phyloP scores from a whole-genome alignment of 1,140 invertebrate species.

The Nautilus pompilius region DNA sequence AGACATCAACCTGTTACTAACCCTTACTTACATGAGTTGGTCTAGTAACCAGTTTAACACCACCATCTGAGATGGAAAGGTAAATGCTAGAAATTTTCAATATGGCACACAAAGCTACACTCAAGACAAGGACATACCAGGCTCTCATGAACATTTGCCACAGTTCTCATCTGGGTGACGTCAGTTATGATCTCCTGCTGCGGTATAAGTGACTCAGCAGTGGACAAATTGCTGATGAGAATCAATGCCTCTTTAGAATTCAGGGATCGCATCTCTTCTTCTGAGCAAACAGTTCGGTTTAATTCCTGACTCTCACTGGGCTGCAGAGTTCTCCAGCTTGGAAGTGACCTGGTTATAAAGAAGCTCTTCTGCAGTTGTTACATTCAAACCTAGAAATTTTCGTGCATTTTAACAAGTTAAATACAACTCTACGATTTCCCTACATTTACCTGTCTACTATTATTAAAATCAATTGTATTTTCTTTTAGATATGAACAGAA shows the following conservation, averaged over 20 bases:
- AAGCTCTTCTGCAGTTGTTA: no score
- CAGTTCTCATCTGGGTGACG: conserved; percentile 71
- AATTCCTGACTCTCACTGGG: conserved; percentile 48
- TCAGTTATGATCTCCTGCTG: conserved; percentile 80
- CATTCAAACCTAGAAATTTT: no score
- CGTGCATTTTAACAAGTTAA: neutral
- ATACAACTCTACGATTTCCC: neutral
- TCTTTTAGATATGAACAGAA: no score
- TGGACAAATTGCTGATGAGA: conserved; percentile 76
- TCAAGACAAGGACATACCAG: no score
- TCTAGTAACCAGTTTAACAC: no score
- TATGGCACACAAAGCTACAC: no score
- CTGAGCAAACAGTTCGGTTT: conserved; percentile 44
- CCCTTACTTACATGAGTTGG: no score
- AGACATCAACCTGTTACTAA: no score
- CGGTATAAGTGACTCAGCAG: conserved; percentile 73
- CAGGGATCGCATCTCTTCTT: conserved; percentile 72
- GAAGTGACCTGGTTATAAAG: conserved; percentile 66
- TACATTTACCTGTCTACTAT: no score
- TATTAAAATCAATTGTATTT: no score
- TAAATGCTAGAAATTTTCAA: no score
- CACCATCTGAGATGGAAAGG: no score
- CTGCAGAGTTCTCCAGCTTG: conserved; percentile 78
- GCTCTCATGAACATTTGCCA: conserved; percentile 88
- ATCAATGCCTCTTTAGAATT: conserved; percentile 89